A percentile compares a stretch with the other conserved stretches of the same genome.
phyloP scores from a whole-genome alignment of 1,140 invertebrate genomes.

The Trichonephila inaurata region DNA sequence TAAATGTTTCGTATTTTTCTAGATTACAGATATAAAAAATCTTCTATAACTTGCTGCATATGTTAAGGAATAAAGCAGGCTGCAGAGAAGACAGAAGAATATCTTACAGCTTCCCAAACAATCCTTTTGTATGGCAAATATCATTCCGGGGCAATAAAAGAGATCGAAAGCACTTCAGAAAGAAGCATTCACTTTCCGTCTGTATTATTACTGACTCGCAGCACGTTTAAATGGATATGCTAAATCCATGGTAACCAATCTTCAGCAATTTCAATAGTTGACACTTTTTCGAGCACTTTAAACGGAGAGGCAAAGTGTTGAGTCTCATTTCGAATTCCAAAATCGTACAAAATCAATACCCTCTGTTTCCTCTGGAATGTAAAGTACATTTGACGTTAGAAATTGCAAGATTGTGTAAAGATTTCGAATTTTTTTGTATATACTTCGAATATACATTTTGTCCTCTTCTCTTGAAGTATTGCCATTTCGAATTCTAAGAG shows the following conservation, averaged over 20 bases:
- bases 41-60: neutral
- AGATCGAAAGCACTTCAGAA: too few species aligned
- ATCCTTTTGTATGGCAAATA: too few species aligned
- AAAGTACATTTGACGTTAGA: constrained; percentile 12
- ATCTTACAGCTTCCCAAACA: neutral
- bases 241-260: constrained; percentile 44
- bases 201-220: neutral
- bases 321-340: constrained; percentile 26
- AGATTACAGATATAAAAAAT: too few species aligned
- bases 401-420: neutral
- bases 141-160: too few species aligned
- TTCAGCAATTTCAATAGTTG: constrained; percentile 31
- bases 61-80: too few species aligned
- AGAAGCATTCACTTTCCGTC: neutral
- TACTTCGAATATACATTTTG: neutral
- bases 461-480: neutral
- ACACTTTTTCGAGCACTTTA: constrained; percentile 21
- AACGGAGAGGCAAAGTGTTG: neutral
- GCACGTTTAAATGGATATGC: constrained; percentile 22
- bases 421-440: neutral
- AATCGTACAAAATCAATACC: constrained; percentile 41
- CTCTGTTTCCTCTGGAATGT: neutral
- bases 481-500: neutral
- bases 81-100: too few species aligned
- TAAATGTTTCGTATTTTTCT: too few species aligned